A percentile compares a stretch with the other conserved stretches of the same genome.
Conservation (phyloP, 2,888 invertebrate genomes). For the Hydroisotoma schaefferi region DNA sequence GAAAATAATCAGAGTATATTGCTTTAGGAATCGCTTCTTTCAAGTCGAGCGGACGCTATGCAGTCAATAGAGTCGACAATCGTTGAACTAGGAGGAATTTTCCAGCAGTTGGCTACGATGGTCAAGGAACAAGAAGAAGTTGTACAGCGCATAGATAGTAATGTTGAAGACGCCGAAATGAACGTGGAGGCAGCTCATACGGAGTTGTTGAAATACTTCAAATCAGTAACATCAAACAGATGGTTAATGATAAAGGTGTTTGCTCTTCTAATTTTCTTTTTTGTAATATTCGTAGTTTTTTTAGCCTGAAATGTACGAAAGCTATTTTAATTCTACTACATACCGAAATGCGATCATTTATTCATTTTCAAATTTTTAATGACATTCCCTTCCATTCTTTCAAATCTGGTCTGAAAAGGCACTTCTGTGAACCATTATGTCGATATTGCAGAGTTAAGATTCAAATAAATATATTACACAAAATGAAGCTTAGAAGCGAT, state of each 20-base stretch:
- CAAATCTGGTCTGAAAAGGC: too few relatives aligned
- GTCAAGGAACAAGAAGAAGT: constrained; percentile 98
- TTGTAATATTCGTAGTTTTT: constrained; percentile 97
- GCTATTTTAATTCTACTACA: too few relatives aligned
- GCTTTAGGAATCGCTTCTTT: constrained; percentile 73
- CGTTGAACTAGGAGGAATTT: constrained; percentile 97
- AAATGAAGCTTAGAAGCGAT: too few relatives aligned
- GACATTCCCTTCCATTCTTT: too few relatives aligned
- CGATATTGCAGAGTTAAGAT: too few relatives aligned
- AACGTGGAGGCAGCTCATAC: constrained; percentile 97
- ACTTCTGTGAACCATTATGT: too few relatives aligned
- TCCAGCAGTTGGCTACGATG: constrained; percentile 92
- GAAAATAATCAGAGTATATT: not conserved
- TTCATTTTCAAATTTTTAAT: too few relatives aligned
- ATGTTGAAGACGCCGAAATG: constrained; percentile 89
- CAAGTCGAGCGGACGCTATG: constrained; percentile 94
- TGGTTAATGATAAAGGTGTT: constrained; percentile 99
- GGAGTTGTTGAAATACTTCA: constrained; percentile 96
- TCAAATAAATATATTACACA: too few relatives aligned
- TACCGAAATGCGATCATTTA: too few relatives aligned
- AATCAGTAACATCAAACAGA: constrained; percentile 91
- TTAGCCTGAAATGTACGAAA: constrained; percentile 80
- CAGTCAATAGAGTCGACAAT: constrained; percentile 99
- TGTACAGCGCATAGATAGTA: constrained; percentile 94
- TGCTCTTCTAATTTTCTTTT: constrained; percentile 96